Evolutionary conservation across 2,797 vertebrate genomes (phyloP).

Genomic region (Hemitrygon akajei): DNA sequence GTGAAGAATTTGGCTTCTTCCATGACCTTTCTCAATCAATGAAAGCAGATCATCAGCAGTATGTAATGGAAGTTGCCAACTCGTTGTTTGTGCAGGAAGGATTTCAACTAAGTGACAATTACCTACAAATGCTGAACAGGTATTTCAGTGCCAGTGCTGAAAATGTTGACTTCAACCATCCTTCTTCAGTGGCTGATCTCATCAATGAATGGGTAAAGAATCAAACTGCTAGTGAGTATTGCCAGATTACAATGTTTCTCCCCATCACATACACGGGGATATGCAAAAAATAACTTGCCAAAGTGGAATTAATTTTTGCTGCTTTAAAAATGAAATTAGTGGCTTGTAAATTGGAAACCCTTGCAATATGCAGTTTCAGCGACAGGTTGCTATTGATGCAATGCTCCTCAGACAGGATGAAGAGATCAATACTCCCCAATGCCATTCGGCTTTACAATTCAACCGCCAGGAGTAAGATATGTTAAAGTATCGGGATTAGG

Average conservation of each 20-base stretch:
- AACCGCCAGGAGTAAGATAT: no score
- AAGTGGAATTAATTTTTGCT: no score
- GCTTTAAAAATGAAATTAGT: no score
- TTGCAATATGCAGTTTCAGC: no score
- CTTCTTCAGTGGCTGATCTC: constrained; percentile 71
- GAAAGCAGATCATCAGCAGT: constrained; percentile 65
- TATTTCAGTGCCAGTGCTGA: constrained; percentile 82
- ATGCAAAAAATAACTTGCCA: no score
- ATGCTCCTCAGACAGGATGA: no score
- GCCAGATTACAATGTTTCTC: background rate
- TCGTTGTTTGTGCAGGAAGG: constrained; percentile 85
- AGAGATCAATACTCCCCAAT: no score
- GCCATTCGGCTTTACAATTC: no score
- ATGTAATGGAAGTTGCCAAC: constrained; percentile 81
- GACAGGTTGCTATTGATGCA: no score
- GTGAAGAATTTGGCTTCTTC: constrained; percentile 79
- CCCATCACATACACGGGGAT: no score
- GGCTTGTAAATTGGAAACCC: no score
- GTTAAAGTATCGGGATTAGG: no score
- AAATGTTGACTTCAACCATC: constrained; percentile 81
- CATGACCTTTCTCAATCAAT: constrained; percentile 76
- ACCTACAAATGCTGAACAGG: constrained; percentile 81
- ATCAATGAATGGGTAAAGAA: constrained; percentile 97
- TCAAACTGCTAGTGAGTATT: constrained; percentile 82
- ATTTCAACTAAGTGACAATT: constrained; percentile 77